Evolutionary conservation across 2,113 vertebrate species (phyloP).

Genomic region (Benitochromis conjunctus): DNA sequence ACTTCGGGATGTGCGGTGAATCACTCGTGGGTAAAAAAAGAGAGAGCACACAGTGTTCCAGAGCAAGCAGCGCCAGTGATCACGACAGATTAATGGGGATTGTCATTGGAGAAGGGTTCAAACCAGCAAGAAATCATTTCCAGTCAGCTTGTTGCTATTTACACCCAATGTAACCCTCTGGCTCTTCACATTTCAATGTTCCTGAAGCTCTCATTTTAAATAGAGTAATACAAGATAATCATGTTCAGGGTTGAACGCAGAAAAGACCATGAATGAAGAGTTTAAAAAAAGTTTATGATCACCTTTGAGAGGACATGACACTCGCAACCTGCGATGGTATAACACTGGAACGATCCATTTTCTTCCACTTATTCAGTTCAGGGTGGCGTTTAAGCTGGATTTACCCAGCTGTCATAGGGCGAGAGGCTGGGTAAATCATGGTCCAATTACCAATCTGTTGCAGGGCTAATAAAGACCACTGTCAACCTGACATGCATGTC

Average conservation of each 20-base stretch:
- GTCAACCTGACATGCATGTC: neutral
- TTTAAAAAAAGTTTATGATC: neutral
- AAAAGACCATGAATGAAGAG: neutral
- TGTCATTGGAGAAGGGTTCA: neutral
- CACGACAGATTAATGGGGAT: slow-evolving; percentile 4
- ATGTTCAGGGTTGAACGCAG: neutral
- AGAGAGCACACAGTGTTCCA: neutral
- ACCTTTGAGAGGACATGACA: neutral
- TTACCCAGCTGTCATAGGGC: too few species aligned
- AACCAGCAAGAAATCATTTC: neutral
- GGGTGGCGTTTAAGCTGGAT: neutral
- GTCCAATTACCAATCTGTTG: neutral
- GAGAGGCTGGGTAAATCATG: too few species aligned
- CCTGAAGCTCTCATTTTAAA: neutral
- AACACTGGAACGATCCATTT: neutral
- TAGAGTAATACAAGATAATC: neutral
- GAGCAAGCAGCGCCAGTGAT: neutral
- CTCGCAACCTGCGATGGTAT: neutral
- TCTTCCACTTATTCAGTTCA: neutral
- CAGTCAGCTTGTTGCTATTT: neutral
- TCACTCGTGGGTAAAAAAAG: neutral
- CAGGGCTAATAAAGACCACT: neutral
- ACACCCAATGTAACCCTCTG: neutral
- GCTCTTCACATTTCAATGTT: neutral
- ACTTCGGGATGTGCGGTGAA: neutral